A percentile compares a stretch with the other conserved stretches of the same genome.
Conservation (phyloP, 2,797 vertebrate species). For the Leptodactylus fallax region DNA sequence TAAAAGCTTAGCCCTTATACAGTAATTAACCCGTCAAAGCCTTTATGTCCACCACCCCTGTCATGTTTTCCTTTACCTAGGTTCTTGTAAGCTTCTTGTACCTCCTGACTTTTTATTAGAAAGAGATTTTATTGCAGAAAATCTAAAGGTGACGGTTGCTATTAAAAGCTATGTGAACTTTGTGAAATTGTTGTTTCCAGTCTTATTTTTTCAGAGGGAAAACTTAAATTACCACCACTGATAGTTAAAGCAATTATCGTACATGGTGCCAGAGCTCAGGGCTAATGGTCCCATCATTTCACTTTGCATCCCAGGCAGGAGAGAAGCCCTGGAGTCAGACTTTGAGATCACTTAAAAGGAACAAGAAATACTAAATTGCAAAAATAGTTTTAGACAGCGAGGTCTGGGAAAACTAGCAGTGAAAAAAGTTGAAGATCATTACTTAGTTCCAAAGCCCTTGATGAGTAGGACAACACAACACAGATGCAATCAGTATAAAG, state of each 20-base stretch:
- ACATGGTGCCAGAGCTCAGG: slow-evolving; percentile 30
- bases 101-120: neutral
- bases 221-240: slow-evolving; percentile 27
- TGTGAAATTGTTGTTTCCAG: neutral
- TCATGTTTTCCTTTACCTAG: neutral
- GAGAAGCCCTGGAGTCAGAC: slow-evolving; percentile 15
- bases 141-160: slow-evolving; percentile 11
- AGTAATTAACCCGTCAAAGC: neutral
- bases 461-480: neutral
- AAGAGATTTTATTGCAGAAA: neutral
- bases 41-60: neutral
- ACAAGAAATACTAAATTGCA: neutral
- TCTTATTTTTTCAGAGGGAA: neutral
- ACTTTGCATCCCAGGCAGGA: slow-evolving; percentile 17
- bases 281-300: slow-evolving; percentile 39
- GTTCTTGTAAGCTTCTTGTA: neutral
- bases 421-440: neutral
- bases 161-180: neutral
- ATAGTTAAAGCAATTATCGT: slow-evolving; percentile 45
- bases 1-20: neutral
- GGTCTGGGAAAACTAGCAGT: neutral
- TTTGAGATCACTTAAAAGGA: slow-evolving; percentile 30
- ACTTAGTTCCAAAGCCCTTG: neutral
- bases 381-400: neutral
- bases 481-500: neutral